Evolutionary conservation across 2,888 invertebrate genomes (phyloP), one percentile per base, ranked within the genome.

Genomic region (Leptinotarsa juncta): DNA sequence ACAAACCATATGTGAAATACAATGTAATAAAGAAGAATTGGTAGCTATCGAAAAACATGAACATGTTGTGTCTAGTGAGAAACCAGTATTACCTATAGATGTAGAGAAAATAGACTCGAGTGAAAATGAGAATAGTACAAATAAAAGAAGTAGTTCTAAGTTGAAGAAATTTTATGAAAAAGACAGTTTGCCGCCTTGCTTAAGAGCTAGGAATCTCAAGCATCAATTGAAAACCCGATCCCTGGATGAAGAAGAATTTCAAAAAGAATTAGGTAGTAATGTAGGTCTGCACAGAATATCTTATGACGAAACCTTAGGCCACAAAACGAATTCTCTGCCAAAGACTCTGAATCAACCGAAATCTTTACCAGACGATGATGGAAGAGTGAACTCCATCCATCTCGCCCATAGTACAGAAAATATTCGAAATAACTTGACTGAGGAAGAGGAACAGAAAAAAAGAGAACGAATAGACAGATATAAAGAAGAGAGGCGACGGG

Each of bases 391-490:
- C 53, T 81, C 82, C 20, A 78, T 87, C 4, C 87, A 87, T 70
- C 73, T 86, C 69, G 79, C 86, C 4, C 87, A 88, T 75, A 86
- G 86, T 75, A 81, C 77, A 12, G 87, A 87, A 65, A 86, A 86
- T 73, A 74, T 83, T 10, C 79, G 76, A 50, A 67, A 70, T 18
- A 68, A 57, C 32, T 51, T 75, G 23, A 79, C 78, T 53, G 79
- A 81, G 48, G 83, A 85, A n/a, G 84, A 85, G 72, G 85, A 85
- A 65, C 84, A 84, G 73, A 87, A 93, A 26, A 94, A 94, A 82
- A 89, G 96, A 66, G 96, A 96, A 84, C 89, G 96, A 65, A 96
- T 97, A 79, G 96, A 97, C 87, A 94, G 94, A 85, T 97, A 96
- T 86, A 97, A 97, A 88, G 96, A 96, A 85, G 96, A 97, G 84